These are phyloP conservation scores for Emys orbicularis DNA, from an alignment of 2,797 vertebrate genomes.

Conservation along the genomic window DNA sequence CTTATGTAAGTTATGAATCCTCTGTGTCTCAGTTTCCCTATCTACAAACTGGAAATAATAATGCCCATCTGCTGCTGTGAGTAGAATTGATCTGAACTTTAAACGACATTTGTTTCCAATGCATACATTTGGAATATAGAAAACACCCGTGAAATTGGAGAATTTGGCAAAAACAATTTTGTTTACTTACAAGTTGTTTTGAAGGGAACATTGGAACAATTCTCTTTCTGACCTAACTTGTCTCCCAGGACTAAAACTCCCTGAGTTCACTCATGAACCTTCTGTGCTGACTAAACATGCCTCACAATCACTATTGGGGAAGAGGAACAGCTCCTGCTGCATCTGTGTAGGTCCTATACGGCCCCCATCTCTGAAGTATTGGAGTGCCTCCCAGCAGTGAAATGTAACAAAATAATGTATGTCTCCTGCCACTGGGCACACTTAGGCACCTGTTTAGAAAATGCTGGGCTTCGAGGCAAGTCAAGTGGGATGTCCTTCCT, in stretches of 20 bases:
- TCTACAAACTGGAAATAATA: background rate
- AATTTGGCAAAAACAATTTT: background rate
- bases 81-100: background rate
- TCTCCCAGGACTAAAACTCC: background rate
- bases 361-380: background rate
- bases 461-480: background rate
- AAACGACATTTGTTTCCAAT: background rate
- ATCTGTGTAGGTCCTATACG: background rate
- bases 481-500: background rate
- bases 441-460: background rate
- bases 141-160: background rate
- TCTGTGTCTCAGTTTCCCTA: background rate
- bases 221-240: background rate
- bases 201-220: background rate
- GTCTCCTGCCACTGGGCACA: background rate
- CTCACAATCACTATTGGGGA: background rate
- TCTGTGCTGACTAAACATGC: no score
- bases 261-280: background rate
- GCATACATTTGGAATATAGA: accelerated
- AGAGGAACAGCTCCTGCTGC: background rate
- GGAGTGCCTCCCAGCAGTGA: background rate
- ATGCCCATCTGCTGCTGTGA: background rate
- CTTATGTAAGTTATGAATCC: background rate
- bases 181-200: background rate
- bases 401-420: background rate